A percentile compares a stretch with the other conserved stretches of the same genome.
Conservation (phyloP, 2,113 vertebrate species). For the Megaceryle maxima region DNA sequence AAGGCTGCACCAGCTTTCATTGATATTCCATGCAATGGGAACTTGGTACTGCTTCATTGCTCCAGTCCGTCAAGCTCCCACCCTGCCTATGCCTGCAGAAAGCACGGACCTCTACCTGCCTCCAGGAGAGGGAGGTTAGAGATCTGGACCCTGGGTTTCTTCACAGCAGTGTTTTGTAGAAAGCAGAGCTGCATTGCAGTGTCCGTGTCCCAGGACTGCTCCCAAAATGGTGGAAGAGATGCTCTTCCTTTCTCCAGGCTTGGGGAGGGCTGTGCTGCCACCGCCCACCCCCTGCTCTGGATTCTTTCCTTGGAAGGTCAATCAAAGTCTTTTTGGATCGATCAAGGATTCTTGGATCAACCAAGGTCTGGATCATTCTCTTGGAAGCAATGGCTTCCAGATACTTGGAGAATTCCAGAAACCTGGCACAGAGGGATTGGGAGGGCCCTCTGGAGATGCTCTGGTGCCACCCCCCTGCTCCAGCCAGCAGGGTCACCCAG, state of each 20-base stretch:
- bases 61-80: not conserved
- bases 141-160: accelerated
- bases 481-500: no score
- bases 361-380: not conserved
- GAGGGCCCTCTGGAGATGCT: not conserved
- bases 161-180: not conserved
- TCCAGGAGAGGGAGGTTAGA: not conserved
- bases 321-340: no score
- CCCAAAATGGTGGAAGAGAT: accelerated
- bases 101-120: accelerated
- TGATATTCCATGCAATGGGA: not conserved
- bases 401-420: not conserved
- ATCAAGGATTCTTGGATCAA: no score
- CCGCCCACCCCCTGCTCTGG: no score
- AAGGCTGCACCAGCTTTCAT: not conserved
- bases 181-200: not conserved
- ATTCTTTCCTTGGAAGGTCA: no score
- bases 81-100: not conserved
- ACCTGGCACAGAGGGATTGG: no score
- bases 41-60: not conserved
- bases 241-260: not conserved
- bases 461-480: no score
- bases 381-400: not conserved
- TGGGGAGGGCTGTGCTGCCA: not conserved
- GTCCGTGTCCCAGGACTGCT: not conserved